Conservation (phyloP, 2,797 vertebrate genomes). For the Prunella strophiata region DNA sequence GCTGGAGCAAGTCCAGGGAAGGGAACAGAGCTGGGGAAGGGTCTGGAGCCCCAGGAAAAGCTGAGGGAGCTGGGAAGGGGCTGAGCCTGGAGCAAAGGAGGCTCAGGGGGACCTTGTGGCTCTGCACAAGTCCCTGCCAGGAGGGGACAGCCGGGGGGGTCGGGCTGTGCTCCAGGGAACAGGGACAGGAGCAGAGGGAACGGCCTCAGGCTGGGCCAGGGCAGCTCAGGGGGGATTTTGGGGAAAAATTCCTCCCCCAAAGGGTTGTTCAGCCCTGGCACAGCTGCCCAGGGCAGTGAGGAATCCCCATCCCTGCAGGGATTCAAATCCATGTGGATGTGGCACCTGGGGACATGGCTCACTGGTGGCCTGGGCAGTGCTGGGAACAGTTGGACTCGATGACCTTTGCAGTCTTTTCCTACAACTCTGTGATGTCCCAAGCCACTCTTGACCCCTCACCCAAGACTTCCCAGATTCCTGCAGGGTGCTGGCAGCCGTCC, state of each 20-base stretch:
- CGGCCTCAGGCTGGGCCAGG: neutral
- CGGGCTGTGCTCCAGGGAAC: neutral
- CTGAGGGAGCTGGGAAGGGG: neutral
- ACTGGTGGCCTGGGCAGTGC: neutral
- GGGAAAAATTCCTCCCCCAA: neutral
- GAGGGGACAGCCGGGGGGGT: neutral
- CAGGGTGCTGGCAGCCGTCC: neutral
- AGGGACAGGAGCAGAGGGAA: neutral
- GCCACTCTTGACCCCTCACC: neutral
- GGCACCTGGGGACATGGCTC: neutral
- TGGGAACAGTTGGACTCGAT: rapidly evolving
- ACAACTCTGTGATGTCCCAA: neutral
- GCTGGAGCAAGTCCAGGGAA: neutral
- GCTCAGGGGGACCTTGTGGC: neutral
- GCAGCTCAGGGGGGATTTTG: rapidly evolving
- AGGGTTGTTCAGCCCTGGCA: neutral
- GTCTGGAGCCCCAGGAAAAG: neutral
- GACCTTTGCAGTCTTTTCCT: neutral
- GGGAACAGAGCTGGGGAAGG: neutral
- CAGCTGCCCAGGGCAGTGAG: neutral
- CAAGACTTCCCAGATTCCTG: neutral
- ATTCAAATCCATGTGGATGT: neutral
- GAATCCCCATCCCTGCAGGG: neutral
- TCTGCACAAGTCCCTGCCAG: too few relatives aligned
- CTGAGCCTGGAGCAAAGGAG: neutral